phyloP scores from a whole-genome alignment of 2,888 invertebrate genomes.

The Ochlodes sylvanus region DNA sequence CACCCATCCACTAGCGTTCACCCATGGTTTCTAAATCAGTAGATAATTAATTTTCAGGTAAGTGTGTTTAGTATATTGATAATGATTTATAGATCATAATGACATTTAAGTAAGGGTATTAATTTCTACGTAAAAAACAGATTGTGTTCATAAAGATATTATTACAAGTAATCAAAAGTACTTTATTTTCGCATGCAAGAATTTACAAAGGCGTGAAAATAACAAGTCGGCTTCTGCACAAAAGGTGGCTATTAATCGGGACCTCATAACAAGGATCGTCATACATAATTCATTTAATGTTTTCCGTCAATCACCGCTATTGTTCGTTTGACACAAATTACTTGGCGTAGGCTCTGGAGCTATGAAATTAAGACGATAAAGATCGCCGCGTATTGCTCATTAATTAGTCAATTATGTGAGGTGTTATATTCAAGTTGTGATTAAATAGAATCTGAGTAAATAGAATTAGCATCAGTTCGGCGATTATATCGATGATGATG shows the following conservation, averaged over 20 bases:
- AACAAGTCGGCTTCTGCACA: constrained; percentile 58
- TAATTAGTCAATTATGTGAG: neutral
- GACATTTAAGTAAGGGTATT: no score
- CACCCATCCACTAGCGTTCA: no score
- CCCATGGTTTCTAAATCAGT: no score
- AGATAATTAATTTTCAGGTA: no score
- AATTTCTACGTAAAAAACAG: no score
- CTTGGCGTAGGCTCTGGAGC: constrained; percentile 65
- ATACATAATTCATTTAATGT: constrained; percentile 76
- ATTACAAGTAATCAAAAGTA: neutral
- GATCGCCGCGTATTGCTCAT: constrained; percentile 16
- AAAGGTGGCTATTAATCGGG: constrained; percentile 68
- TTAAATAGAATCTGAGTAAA: neutral
- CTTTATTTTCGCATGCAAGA: constrained; percentile 24
- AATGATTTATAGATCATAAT: no score
- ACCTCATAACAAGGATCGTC: constrained; percentile 67
- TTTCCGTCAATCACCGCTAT: constrained; percentile 69
- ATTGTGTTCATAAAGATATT: no score
- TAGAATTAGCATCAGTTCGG: neutral
- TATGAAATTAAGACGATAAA: constrained; percentile 36
- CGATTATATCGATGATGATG: neutral
- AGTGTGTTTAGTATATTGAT: no score
- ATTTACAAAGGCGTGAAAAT: constrained; percentile 70
- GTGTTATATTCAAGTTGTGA: neutral
- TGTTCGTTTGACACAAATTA: constrained; percentile 74